Percentiles rank a stretch among this genome's conserved stretches.
Evolutionary conservation across 2,113 vertebrate species (phyloP).

Genomic region (Erinaceus europaeus): DNA sequence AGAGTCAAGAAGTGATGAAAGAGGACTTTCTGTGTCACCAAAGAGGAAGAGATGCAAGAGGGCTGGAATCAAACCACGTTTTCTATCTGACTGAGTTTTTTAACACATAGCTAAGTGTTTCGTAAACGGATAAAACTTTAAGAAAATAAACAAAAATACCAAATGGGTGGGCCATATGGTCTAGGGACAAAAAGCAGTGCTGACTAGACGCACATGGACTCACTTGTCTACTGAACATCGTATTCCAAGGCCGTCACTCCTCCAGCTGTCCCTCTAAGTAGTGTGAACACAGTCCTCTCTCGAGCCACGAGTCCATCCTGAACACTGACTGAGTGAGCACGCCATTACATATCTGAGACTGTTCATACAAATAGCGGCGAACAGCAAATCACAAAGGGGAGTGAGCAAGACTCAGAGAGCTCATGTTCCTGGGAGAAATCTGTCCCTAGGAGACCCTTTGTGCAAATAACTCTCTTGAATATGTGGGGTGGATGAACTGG

Average conservation of each 20-base stretch:
- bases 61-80: background rate
- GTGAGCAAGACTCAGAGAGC: background rate
- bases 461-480: too few species aligned
- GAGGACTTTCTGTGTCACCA: background rate
- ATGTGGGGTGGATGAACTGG: too few species aligned
- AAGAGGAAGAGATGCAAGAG: background rate
- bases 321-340: background rate
- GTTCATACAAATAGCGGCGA: background rate
- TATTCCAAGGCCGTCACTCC: background rate
- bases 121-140: background rate
- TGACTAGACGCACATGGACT: background rate
- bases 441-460: too few species aligned
- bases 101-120: background rate
- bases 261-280: background rate
- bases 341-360: background rate
- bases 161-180: background rate
- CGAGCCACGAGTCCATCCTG: background rate
- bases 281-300: too few species aligned
- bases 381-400: background rate
- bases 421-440: background rate
- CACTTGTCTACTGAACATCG: background rate
- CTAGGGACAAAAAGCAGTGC: background rate
- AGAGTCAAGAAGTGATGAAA: background rate
- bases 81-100: background rate
- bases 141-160: background rate